Percentiles rank a stretch among this genome's conserved stretches.
Evolutionary conservation across 1,140 invertebrate species (phyloP).

Genomic region (Drosophila gunungcola): DNA sequence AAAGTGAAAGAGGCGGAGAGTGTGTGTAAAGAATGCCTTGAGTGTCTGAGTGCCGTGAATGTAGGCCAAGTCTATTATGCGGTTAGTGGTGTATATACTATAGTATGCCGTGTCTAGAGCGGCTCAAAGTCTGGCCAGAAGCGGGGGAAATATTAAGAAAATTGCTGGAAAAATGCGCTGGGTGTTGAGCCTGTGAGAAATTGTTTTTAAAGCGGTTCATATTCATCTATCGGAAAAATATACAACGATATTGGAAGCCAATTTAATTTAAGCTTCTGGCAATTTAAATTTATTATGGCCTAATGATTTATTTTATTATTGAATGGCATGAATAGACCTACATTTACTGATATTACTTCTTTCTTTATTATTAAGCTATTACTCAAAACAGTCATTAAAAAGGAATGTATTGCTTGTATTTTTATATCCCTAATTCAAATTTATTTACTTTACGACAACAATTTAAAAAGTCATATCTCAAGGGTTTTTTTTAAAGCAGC

Average conservation of each 20-base stretch:
- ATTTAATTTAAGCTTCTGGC: not conserved
- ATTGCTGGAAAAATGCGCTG: slow-evolving; percentile 40
- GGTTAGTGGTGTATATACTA: slow-evolving; percentile 46
- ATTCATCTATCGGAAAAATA: slow-evolving; percentile 29
- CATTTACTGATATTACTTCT: no score
- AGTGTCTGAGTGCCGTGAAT: slow-evolving; percentile 59
- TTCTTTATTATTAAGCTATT: no score
- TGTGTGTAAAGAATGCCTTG: slow-evolving; percentile 57
- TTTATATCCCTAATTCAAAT: no score
- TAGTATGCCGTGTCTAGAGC: slow-evolving; percentile 46
- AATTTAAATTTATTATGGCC: not conserved
- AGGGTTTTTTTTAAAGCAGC: not conserved
- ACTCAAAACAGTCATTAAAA: no score
- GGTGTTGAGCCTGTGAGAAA: slow-evolving; percentile 33
- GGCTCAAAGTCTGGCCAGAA: slow-evolving; percentile 31
- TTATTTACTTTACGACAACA: no score
- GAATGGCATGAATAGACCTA: not conserved
- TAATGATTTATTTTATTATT: not conserved
- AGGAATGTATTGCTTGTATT: no score
- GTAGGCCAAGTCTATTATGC: slow-evolving; percentile 76
- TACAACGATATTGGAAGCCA: slow-evolving; percentile 5
- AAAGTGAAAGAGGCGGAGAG: slow-evolving; percentile 59
- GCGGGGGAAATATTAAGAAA: slow-evolving; percentile 38
- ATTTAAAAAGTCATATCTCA: no score
- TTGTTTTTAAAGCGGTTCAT: slow-evolving; percentile 25